Percentiles rank a stretch among this genome's conserved stretches.
Conservation (phyloP, 1,140 invertebrate species). For the Gonioctena quinquepunctata region DNA sequence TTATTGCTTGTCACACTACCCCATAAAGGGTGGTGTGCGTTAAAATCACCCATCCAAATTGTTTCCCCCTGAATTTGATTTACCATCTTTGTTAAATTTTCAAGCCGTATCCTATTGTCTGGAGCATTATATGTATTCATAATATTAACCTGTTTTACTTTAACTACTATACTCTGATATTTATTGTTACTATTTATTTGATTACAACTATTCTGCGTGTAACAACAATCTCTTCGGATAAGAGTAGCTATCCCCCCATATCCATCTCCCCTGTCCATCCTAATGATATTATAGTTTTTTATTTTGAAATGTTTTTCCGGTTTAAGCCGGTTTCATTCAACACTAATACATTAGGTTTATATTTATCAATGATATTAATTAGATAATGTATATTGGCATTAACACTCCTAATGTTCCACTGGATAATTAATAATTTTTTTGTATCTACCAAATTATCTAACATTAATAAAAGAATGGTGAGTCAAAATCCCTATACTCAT, state of each 20-base stretch:
- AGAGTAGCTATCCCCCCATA: slow-evolving; percentile 23
- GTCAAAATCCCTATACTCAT: neutral
- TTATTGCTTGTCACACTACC: neutral
- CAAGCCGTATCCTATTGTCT: neutral
- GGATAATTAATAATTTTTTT: slow-evolving; percentile 2
- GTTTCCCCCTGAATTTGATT: neutral
- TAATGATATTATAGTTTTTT: slow-evolving; percentile 13
- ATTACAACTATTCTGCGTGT: neutral
- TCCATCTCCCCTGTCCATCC: slow-evolving; percentile 23
- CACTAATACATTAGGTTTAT: slow-evolving; percentile 3
- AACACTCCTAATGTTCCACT: slow-evolving; percentile 18
- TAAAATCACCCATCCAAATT: slow-evolving; percentile 12
- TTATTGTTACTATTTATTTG: neutral
- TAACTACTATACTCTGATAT: neutral
- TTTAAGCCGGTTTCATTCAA: slow-evolving; percentile 24
- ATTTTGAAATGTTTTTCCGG: slow-evolving; percentile 10
- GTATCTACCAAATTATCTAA: neutral
- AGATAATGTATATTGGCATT: slow-evolving; percentile 11
- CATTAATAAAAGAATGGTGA: neutral
- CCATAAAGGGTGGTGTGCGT: slow-evolving; percentile 13
- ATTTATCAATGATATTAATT: neutral
- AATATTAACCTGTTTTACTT: slow-evolving; percentile 2
- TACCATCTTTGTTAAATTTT: neutral
- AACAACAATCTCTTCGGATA: slow-evolving; percentile 6
- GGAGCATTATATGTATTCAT: slow-evolving; percentile 6